These are phyloP conservation scores for Tretioscincus oriximinensis DNA, from an alignment of 2,113 vertebrate genomes.

Conservation along the genomic window DNA sequence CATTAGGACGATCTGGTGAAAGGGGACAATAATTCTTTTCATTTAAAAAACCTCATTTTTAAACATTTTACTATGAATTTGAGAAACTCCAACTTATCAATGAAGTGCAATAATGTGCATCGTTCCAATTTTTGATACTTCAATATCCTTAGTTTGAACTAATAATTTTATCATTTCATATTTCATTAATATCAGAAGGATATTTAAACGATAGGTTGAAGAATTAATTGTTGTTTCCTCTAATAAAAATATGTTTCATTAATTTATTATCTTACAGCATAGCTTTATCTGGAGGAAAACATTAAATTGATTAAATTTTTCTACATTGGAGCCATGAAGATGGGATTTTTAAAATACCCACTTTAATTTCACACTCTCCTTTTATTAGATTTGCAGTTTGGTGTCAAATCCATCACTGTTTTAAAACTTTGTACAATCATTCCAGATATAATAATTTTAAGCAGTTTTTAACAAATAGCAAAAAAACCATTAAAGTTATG, in stretches of 20 bases:
- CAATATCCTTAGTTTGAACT: constrained; percentile 1
- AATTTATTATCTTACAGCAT: constrained; percentile 14
- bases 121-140: constrained; percentile 29
- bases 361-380: constrained; percentile 2
- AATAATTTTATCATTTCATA: constrained; percentile 27
- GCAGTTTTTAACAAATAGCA: too few relatives aligned
- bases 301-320: constrained; percentile 11
- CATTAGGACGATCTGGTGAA: constrained; percentile 18
- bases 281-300: neutral
- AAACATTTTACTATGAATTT: constrained; percentile 24
- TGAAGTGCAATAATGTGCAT: constrained; percentile 16
- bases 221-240: constrained; percentile 8
- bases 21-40: constrained; percentile 7
- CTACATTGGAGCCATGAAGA: constrained; percentile 14
- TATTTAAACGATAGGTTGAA: constrained; percentile 31
- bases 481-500: too few relatives aligned
- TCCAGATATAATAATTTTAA: too few relatives aligned
- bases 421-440: too few relatives aligned
- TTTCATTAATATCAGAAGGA: constrained; percentile 36
- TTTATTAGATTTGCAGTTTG: constrained; percentile 10
- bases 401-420: neutral
- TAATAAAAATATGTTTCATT: constrained; percentile 17
- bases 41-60: neutral
- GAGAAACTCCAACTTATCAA: constrained; percentile 5
- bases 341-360: constrained; percentile 1